These are phyloP conservation scores for Pristionchus mayeri DNA, from an alignment of 2,888 invertebrate species.

Conservation along the genomic window DNA sequence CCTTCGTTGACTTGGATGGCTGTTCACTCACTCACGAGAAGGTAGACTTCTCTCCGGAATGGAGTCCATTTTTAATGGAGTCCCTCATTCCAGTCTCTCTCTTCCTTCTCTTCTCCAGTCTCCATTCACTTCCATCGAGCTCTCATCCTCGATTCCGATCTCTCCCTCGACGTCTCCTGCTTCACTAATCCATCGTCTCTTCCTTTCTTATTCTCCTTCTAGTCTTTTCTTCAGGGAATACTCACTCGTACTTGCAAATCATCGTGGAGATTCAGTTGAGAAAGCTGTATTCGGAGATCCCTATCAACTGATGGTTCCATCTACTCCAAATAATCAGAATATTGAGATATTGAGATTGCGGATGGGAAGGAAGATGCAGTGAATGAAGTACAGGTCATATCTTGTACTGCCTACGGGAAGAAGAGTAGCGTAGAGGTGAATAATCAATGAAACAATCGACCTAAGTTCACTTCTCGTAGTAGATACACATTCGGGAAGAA, in stretches of 20 bases:
- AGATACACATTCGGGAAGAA: not conserved
- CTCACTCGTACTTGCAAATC: not conserved
- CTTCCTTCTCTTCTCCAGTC: constrained; percentile 2
- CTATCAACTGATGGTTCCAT: not conserved
- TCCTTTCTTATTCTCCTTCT: not conserved
- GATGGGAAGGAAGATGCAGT: not conserved
- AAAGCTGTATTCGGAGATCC: not conserved
- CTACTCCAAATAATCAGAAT: not conserved
- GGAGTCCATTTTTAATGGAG: not conserved
- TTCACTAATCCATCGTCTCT: not conserved
- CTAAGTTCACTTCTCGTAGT: not conserved
- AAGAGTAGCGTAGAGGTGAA: not conserved
- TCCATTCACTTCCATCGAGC: constrained; percentile 16
- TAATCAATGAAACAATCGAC: too few relatives aligned
- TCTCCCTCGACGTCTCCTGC: constrained; percentile 26
- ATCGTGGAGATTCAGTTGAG: not conserved
- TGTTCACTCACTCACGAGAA: not conserved
- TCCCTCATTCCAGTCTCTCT: not conserved
- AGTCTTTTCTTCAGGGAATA: not conserved
- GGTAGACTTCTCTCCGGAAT: not conserved
- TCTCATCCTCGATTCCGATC: constrained; percentile 46
- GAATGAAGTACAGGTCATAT: not conserved
- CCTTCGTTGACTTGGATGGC: constrained; percentile 6
- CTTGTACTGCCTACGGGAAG: not conserved
- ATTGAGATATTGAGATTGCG: not conserved